These are phyloP conservation scores for Falco naumanni DNA, from an alignment of 2,797 vertebrate genomes.

Conservation along the genomic window DNA sequence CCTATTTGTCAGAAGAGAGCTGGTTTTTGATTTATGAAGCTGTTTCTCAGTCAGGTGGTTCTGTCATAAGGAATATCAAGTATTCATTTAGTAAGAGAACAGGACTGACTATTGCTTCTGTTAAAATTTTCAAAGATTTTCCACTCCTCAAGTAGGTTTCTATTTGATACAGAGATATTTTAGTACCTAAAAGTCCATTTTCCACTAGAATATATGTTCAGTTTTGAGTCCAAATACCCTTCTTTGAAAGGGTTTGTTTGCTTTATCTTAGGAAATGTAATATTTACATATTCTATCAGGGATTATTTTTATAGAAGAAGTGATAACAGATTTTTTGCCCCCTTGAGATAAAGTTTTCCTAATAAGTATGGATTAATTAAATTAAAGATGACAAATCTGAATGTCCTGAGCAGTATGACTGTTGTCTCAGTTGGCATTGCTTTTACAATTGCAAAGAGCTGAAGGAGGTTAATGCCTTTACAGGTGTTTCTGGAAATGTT, in stretches of 20 bases:
- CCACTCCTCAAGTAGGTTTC: conserved; percentile 1
- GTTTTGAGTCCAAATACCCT: background rate
- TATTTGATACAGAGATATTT: background rate
- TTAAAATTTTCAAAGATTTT: conserved; percentile 15
- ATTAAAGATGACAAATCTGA: background rate
- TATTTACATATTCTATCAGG: background rate
- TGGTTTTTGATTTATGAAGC: background rate
- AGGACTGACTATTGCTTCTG: conserved; percentile 19
- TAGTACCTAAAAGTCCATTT: background rate
- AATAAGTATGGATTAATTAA: background rate
- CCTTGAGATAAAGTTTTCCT: background rate
- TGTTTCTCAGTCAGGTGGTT: conserved; percentile 17
- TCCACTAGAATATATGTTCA: background rate
- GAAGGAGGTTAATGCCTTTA: background rate
- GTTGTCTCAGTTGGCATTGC: background rate
- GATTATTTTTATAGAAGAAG: background rate
- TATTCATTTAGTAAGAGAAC: conserved; percentile 34
- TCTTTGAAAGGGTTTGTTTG: background rate
- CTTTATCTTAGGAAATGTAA: background rate
- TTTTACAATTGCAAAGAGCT: background rate
- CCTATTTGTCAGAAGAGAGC: conserved; percentile 32
- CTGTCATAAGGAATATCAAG: conserved; percentile 21
- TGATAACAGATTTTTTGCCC: background rate
- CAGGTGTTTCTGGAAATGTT: background rate
- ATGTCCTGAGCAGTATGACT: background rate